Base-by-base conservation (phyloP, 2,797 vertebrate species). In the Amazona finschi region DNA sequence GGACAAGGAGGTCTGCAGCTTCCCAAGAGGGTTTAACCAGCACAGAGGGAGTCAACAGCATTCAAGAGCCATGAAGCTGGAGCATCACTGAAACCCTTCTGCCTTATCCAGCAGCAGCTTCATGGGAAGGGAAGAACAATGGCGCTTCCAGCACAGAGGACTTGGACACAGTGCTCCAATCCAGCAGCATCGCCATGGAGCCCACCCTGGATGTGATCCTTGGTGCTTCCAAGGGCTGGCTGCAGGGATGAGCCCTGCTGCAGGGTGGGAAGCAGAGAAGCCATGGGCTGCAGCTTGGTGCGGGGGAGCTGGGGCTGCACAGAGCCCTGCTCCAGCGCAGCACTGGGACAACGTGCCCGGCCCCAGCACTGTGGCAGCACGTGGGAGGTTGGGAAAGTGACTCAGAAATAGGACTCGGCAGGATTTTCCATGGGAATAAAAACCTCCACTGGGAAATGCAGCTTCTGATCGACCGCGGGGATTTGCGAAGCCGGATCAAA, bases 251-350 rank as follows among this genome's bases (percentile, higher is more conserved):
- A 27, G 69, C 49, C 78, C 70, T 4, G 12, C 36, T 4, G 8
- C 28, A 1, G 4, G 0, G 4, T 0, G 2, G 62, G 70, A 73
- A 9, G 7, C 0, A 4, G 19, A 49, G 28, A 41, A 28, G 12
- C 36, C 44, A 0, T 0, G 39, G 57, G 30, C 71, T 12, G 46
- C 18, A 1, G 19, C 21, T 21, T 8, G 50, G 38, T 67, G 67
- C 60, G 1, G 39, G 53, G 5, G 41, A 28, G 38, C 5, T 11
- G 43, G 57, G 39, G 20, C 49, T n/a, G 38, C 58, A 9, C 28
- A 0, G 70, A 53, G 36, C 70, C 62, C 1, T 30, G 38, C 57
- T 27, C 47, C 36, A 15, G 4, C 24, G 15, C 46, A 28, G 57
- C 39, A 3, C 0, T 2, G 73, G 91, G 43, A 74, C 65, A 78